Evolutionary conservation across 1,140 invertebrate genomes (phyloP).

Genomic region (Cardiocondyla obscurior): DNA sequence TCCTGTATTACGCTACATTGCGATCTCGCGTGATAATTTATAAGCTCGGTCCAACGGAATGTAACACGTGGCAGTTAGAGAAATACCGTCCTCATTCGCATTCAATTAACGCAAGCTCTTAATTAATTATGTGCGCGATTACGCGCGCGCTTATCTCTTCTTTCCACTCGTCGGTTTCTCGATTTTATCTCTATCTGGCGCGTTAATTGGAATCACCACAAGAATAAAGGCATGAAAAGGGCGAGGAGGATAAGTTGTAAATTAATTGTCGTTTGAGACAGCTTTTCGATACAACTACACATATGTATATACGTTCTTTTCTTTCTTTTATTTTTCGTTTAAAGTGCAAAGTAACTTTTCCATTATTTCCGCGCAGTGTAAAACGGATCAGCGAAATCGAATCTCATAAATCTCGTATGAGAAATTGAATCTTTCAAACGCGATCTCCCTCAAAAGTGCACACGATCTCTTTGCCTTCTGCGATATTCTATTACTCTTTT

Average conservation of each 20-base stretch:
- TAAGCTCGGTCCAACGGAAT: background rate
- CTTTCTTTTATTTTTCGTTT: background rate
- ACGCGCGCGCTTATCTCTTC: background rate
- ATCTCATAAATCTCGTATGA: background rate
- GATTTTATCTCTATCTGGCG: background rate
- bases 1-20: background rate
- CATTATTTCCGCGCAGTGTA: background rate
- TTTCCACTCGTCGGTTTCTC: background rate
- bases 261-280: background rate
- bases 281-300: background rate
- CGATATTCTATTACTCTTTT: background rate
- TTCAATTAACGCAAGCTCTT: background rate
- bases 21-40: background rate
- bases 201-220: background rate
- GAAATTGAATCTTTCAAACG: no score
- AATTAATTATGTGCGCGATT: constrained; percentile 5
- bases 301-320: background rate
- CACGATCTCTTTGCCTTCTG: background rate
- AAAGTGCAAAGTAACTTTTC: background rate
- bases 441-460: background rate
- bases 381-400: background rate
- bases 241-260: background rate
- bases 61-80: background rate
- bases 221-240: background rate
- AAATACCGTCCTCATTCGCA: background rate